A percentile compares a stretch with the other conserved stretches of the same genome.
phyloP scores from a whole-genome alignment of 2,113 vertebrate genomes.

The Danionella cerebrum region DNA sequence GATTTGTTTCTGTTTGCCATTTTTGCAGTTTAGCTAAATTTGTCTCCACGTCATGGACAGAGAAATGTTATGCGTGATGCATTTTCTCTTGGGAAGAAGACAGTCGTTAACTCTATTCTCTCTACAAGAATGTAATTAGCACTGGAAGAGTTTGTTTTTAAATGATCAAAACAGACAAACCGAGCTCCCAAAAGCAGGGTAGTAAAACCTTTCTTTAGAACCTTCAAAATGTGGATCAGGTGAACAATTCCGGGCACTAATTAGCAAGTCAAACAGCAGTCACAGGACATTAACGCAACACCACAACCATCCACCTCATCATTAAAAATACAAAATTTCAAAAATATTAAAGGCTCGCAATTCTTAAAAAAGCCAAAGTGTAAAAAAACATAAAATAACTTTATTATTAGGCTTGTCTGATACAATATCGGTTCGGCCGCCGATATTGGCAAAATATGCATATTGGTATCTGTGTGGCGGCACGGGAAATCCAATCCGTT shows the following conservation, averaged over 20 bases:
- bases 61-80: background rate
- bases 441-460: no score
- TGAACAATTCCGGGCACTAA: background rate
- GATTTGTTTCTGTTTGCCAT: constrained; percentile 24
- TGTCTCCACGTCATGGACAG: background rate
- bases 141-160: background rate
- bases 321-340: no score
- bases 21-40: background rate
- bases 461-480: no score
- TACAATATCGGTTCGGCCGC: no score
- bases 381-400: no score
- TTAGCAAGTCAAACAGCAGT: background rate
- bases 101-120: background rate
- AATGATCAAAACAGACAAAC: background rate
- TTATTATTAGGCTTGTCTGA: no score
- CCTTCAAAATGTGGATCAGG: background rate
- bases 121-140: background rate
- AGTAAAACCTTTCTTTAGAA: background rate
- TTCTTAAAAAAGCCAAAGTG: no score
- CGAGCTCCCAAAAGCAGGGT: background rate
- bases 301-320: no score
- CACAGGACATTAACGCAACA: background rate
- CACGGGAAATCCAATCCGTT: no score
- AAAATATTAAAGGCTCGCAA: no score
- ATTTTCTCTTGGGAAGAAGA: background rate